Conservation (phyloP, 2,888 invertebrate genomes). For the Andrena praecox region DNA sequence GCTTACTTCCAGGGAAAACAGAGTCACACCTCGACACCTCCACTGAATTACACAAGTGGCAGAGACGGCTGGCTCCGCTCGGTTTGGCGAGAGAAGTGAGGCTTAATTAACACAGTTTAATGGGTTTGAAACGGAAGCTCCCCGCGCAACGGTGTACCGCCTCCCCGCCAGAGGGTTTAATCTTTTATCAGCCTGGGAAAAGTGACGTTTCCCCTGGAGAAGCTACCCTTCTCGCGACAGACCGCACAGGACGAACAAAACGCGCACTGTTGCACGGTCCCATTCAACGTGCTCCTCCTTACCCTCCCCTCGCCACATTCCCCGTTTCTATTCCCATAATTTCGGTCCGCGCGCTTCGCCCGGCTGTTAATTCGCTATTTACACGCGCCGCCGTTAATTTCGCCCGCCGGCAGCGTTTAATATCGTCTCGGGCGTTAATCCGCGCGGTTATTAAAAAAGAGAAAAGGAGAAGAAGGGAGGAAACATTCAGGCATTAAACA, state of each 20-base stretch:
- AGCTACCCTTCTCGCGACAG: not conserved
- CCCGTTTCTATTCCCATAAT: slow-evolving; percentile 37
- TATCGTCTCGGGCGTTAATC: slow-evolving; percentile 60
- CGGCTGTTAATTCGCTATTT: slow-evolving; percentile 58
- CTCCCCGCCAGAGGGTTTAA: slow-evolving; percentile 35
- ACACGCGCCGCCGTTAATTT: slow-evolving; percentile 55
- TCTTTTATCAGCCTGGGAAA: slow-evolving; percentile 47
- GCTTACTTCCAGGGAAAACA: no score
- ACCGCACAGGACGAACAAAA: slow-evolving; percentile 6
- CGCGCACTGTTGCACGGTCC: not conserved
- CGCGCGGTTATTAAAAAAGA: slow-evolving; percentile 63
- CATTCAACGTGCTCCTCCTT: not conserved
- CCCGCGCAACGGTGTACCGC: slow-evolving; percentile 22
- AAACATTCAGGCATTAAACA: slow-evolving; percentile 40
- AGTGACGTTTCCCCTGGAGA: slow-evolving; percentile 33
- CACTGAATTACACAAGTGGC: not conserved
- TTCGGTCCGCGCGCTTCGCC: slow-evolving; percentile 24
- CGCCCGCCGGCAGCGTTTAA: slow-evolving; percentile 53
- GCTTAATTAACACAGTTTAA: slow-evolving; percentile 46
- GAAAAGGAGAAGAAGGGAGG: slow-evolving; percentile 31
- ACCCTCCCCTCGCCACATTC: not conserved
- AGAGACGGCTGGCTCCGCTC: not conserved
- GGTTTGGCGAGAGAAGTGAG: slow-evolving; percentile 11
- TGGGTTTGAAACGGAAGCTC: slow-evolving; percentile 21
- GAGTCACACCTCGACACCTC: not conserved